Evolutionary conservation across 2,797 vertebrate genomes (phyloP).

Genomic region (Orientallactaga sibirica): DNA sequence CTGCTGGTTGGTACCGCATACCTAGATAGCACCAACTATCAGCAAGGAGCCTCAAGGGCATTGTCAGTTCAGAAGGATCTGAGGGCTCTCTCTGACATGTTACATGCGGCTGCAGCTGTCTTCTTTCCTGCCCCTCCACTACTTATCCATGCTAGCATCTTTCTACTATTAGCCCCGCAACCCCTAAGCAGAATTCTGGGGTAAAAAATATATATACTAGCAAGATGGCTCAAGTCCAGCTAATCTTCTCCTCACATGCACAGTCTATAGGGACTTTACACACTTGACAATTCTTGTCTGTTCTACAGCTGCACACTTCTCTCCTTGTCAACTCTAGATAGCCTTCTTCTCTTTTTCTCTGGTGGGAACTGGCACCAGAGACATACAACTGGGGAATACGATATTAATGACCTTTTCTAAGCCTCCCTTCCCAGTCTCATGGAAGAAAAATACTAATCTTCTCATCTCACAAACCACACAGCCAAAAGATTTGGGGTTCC

Average conservation of each 20-base stretch:
- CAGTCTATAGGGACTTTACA: not conserved
- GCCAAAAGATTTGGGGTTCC: too few relatives aligned
- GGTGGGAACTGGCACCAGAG: not conserved
- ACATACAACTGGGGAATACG: not conserved
- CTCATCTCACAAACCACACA: not conserved
- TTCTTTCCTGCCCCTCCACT: not conserved
- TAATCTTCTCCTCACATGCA: not conserved
- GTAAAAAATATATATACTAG: not conserved
- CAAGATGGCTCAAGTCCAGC: not conserved
- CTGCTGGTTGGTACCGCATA: not conserved
- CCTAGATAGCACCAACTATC: not conserved
- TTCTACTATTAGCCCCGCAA: not conserved
- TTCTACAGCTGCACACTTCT: not conserved
- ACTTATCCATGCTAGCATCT: not conserved
- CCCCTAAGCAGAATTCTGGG: not conserved
- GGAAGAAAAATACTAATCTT: not conserved
- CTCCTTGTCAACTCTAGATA: not conserved
- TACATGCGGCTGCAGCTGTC: not conserved
- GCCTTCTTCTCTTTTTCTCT: not conserved
- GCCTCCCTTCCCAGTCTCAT: not conserved
- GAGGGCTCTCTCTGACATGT: not conserved
- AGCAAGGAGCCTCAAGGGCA: not conserved
- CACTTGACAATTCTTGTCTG: not conserved
- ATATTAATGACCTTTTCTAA: not conserved
- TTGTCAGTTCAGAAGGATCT: not conserved